These are phyloP conservation scores for Rhorus exstirpatorius DNA, from an alignment of 2,888 invertebrate genomes.

Conservation along the genomic window DNA sequence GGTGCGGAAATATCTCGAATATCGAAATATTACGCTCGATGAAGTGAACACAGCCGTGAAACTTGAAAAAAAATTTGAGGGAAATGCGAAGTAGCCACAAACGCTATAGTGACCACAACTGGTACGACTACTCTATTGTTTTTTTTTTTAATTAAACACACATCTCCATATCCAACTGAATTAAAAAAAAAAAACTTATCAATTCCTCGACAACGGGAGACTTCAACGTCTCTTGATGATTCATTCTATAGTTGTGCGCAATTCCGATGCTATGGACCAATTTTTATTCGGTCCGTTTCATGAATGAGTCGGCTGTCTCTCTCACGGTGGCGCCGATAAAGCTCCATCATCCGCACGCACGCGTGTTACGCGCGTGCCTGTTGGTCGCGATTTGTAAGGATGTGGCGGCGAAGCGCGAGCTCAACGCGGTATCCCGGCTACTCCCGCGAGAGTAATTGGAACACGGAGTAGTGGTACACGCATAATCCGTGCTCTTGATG, in stretches of 20 bases:
- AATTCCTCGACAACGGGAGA: too few relatives aligned
- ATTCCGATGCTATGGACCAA: slow-evolving; percentile 16
- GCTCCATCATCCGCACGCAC: slow-evolving; percentile 43
- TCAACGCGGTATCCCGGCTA: slow-evolving; percentile 63
- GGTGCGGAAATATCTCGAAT: too few relatives aligned
- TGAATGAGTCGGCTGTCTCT: slow-evolving; percentile 52
- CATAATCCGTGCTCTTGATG: slow-evolving; percentile 43
- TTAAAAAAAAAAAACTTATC: too few relatives aligned
- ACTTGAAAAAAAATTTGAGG: too few relatives aligned
- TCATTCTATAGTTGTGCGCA: neutral
- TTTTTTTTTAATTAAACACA: too few relatives aligned
- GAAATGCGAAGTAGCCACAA: too few relatives aligned
- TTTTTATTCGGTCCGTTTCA: slow-evolving; percentile 52
- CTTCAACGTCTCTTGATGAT: too few relatives aligned
- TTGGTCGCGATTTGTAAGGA: neutral
- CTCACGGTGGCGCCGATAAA: slow-evolving; percentile 37
- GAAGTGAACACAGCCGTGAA: too few relatives aligned
- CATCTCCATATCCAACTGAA: too few relatives aligned
- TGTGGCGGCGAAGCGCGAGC: slow-evolving; percentile 49
- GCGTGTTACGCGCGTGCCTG: slow-evolving; percentile 64
- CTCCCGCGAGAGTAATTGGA: slow-evolving; percentile 70
- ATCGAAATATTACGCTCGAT: too few relatives aligned
- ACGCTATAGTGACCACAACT: too few relatives aligned
- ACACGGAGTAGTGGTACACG: slow-evolving; percentile 66
- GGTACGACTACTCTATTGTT: too few relatives aligned